phyloP scores from a whole-genome alignment of 2,888 invertebrate genomes.

The Scaptomyza reducta region DNA sequence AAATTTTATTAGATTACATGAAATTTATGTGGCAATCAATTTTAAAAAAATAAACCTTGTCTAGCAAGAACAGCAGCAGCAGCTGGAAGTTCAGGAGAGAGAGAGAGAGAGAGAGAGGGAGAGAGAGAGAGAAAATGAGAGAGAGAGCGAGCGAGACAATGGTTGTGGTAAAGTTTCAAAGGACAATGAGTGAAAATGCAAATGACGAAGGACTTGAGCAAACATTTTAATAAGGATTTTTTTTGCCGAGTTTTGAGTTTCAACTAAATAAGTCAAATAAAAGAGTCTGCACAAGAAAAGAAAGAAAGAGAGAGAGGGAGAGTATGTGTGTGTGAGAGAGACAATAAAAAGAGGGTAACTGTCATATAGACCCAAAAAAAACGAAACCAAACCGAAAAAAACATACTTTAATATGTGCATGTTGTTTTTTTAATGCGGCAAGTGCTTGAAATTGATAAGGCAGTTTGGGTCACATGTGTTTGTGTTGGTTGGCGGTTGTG shows the following conservation, averaged over 20 bases:
- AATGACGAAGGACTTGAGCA: slow-evolving; percentile 54
- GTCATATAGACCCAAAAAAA: slow-evolving; percentile 30
- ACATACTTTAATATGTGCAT: slow-evolving; percentile 47
- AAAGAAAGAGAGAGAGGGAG: neutral
- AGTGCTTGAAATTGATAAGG: slow-evolving; percentile 77
- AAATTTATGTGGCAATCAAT: slow-evolving; percentile 79
- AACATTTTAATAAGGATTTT: slow-evolving; percentile 70
- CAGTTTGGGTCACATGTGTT: slow-evolving; percentile 38
- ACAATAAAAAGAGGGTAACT: slow-evolving; percentile 5
- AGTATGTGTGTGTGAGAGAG: neutral
- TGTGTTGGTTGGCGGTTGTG: slow-evolving; percentile 8
- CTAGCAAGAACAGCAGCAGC: slow-evolving; percentile 28
- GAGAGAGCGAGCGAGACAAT: neutral
- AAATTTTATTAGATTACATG: slow-evolving; percentile 79
- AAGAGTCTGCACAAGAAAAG: slow-evolving; percentile 6
- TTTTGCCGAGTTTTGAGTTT: slow-evolving; percentile 20
- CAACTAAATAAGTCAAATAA: slow-evolving; percentile 73
- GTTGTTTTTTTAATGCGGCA: slow-evolving; percentile 61
- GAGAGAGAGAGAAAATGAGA: neutral
- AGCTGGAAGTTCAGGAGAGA: neutral
- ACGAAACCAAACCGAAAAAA: slow-evolving; percentile 23
- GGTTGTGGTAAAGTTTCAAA: neutral
- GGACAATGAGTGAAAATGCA: slow-evolving; percentile 59
- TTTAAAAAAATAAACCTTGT: slow-evolving; percentile 49
- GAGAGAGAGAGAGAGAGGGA: neutral